A percentile compares a stretch with the other conserved stretches of the same genome.
phyloP scores from a whole-genome alignment of 2,113 vertebrate species.

The Oophaga pumilio region DNA sequence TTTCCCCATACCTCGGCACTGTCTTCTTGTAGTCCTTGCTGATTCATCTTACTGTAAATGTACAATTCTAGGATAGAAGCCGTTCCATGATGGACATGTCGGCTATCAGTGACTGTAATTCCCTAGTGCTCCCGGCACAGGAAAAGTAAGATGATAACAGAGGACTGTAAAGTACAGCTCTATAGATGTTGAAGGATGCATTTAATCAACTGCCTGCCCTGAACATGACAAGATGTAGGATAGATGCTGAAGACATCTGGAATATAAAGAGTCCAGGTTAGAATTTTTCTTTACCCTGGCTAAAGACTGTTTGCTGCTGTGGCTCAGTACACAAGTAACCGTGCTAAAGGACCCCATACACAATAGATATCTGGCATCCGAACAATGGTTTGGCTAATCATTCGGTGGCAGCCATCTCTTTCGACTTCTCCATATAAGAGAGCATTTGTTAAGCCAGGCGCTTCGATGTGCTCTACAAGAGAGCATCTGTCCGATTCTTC shows the following conservation, averaged over 20 bases:
- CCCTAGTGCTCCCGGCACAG: neutral
- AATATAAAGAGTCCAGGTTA: neutral
- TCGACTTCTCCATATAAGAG: too few species aligned
- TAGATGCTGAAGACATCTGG: neutral
- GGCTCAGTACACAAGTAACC: neutral
- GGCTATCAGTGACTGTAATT: constrained; percentile 1
- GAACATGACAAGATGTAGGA: constrained; percentile 1
- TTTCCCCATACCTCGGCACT: neutral
- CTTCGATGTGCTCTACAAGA: too few species aligned
- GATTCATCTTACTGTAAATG: constrained; percentile 3
- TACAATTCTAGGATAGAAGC: neutral
- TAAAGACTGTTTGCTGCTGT: neutral
- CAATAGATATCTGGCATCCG: too few species aligned
- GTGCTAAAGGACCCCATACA: too few species aligned
- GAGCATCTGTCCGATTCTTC: too few species aligned
- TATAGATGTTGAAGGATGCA: constrained; percentile 27
- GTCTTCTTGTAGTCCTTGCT: neutral
- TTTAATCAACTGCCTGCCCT: neutral
- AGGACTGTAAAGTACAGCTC: neutral
- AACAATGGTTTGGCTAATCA: too few species aligned
- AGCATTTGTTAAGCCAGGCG: too few species aligned
- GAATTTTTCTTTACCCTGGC: neutral
- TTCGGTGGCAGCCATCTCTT: too few species aligned
- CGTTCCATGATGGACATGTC: neutral
- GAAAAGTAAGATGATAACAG: neutral